These are phyloP conservation scores for Drosophila malerkotliana DNA, from an alignment of 1,140 invertebrate species.

Conservation along the genomic window DNA sequence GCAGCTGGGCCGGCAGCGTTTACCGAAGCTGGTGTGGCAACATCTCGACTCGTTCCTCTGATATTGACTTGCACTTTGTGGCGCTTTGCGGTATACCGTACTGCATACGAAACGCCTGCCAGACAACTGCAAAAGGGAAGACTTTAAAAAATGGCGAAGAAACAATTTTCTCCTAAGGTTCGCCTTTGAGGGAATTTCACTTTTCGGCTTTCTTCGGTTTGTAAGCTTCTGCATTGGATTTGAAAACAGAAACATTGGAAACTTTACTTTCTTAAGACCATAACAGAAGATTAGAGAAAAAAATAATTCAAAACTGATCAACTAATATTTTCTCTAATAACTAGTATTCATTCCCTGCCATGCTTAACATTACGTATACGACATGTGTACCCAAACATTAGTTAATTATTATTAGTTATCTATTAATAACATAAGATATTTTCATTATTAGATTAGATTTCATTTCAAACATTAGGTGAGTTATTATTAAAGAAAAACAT, in stretches of 20 bases:
- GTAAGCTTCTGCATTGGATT: not conserved
- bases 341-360: too few species aligned
- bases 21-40: not conserved
- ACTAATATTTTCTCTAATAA: too few species aligned
- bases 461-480: too few species aligned
- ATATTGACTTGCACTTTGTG: constrained; percentile 76
- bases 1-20: too few species aligned
- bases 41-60: constrained; percentile 17
- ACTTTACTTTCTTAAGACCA: not conserved
- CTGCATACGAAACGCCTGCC: constrained; percentile 61
- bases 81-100: constrained; percentile 36
- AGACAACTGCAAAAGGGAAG: constrained; percentile 42
- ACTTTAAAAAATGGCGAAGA: constrained; percentile 10
- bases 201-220: constrained; percentile 15
- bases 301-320: too few species aligned
- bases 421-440: too few species aligned
- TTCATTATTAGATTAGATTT: too few species aligned
- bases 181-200: constrained; percentile 52
- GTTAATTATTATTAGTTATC: too few species aligned
- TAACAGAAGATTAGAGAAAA: not conserved
- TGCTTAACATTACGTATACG: not conserved
- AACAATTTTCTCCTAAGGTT: constrained; percentile 59
- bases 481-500: too few species aligned
- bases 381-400: not conserved
- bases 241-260: not conserved